phyloP scores from a whole-genome alignment of 1,140 invertebrate genomes.

The Andricus grossulariae region DNA sequence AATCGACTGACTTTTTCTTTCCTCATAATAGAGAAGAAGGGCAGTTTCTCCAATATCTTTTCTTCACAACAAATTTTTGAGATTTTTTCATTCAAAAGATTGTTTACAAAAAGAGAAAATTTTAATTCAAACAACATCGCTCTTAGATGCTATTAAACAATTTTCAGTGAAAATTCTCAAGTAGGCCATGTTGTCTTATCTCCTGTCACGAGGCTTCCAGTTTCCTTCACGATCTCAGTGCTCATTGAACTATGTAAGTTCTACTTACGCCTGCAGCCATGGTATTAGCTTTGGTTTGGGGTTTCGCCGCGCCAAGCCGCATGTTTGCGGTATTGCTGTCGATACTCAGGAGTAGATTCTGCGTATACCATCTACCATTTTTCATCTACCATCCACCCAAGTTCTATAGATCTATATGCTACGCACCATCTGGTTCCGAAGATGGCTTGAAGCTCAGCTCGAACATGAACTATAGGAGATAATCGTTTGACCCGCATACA shows the following conservation, averaged over 20 bases:
- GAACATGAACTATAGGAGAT: constrained; percentile 48
- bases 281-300: constrained; percentile 73
- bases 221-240: constrained; percentile 38
- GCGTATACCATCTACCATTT: constrained; percentile 8
- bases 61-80: too few species aligned
- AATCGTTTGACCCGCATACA: constrained; percentile 42
- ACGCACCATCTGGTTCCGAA: constrained; percentile 45
- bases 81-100: too few species aligned
- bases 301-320: constrained; percentile 71
- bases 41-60: too few species aligned
- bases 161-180: too few species aligned
- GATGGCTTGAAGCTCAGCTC: constrained; percentile 49
- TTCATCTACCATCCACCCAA: neutral
- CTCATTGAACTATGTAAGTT: constrained; percentile 69
- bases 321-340: constrained; percentile 75
- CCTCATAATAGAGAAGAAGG: too few species aligned
- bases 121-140: too few species aligned
- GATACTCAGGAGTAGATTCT: constrained; percentile 64
- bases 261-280: constrained; percentile 67
- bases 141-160: too few species aligned
- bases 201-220: too few species aligned
- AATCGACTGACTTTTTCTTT: too few species aligned
- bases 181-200: too few species aligned
- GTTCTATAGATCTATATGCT: constrained; percentile 50
- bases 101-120: too few species aligned